Base-by-base conservation (phyloP, 1,140 invertebrate species). In the Cryptotermes secundus region DNA sequence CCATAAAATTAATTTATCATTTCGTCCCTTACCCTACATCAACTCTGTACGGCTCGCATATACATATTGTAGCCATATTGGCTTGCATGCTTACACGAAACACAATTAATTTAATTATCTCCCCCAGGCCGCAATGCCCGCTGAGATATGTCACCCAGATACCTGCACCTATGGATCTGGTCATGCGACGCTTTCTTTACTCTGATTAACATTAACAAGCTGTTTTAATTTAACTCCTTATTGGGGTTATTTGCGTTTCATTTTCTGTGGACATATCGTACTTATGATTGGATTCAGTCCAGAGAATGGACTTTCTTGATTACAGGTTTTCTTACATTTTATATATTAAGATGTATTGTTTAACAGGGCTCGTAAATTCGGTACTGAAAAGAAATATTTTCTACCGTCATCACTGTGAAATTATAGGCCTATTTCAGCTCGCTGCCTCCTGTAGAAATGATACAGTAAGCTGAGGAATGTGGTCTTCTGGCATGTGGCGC, bases 21-120 rank as follows among this genome's bases (percentile, higher is more conserved):
- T 81, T 81, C 35, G n/a, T 81, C n/a, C 42, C 22, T 26, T 34
- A 35, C 3, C 2, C 42, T 81, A 9, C 42, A 81, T 38, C 80
- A 38, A 81, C 42, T 72, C 26, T 31, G 59, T 31, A 72, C 7
- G 80, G 34, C 80, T 36, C 80, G 38, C 80, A 34, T 59, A 59
- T 59, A 42, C 38, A 81, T 42, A n/a, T 81, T 36, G 24, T 16
- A 34, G 26, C 59, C 59, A 45, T 34, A 26, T 83, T 83, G 53
- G 82, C 42, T 59, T 72, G 59, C 83, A 38, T 79, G 59, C 59
- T 2, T 36, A 36, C 83, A 83, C 59, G 36, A 83, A 45, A 83
- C 83, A 83, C 83, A 79, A 83, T 83, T 83, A 83, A 83, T 83
- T 83, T 83, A 83, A 83, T 83, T 83, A 83, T 83, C 83, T 59